phyloP scores from a whole-genome alignment of 92 coral and sea anemone genomes.

The Porites rus region DNA sequence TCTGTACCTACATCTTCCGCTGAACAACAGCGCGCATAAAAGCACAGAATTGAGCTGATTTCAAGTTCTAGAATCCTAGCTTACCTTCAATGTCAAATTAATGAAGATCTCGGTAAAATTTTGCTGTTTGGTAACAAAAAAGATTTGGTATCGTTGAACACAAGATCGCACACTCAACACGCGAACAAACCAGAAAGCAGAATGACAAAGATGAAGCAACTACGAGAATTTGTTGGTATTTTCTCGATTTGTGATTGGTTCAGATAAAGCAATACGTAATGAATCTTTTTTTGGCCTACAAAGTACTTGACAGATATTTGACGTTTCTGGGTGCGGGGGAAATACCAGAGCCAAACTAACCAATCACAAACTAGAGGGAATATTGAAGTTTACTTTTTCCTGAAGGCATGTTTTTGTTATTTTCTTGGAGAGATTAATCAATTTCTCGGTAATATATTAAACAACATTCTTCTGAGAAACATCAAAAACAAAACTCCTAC shows the following conservation, averaged over 20 bases:
- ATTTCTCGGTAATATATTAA: background rate
- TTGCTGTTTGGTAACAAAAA: background rate
- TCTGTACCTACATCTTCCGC: background rate
- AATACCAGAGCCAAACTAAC: background rate
- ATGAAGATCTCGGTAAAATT: background rate
- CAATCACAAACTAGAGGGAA: constrained; percentile 1
- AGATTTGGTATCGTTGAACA: background rate
- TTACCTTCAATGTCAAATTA: background rate
- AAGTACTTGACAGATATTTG: background rate
- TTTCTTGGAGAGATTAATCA: background rate
- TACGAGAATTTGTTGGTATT: background rate
- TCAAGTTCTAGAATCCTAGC: background rate
- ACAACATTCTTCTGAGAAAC: background rate
- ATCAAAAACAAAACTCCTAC: background rate
- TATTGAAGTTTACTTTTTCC: background rate
- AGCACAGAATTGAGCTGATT: background rate
- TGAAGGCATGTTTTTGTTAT: background rate
- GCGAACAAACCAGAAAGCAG: background rate
- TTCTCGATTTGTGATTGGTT: constrained; percentile 18
- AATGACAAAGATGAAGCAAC: background rate
- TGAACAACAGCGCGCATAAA: background rate
- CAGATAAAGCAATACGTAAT: background rate
- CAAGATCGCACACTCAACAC: background rate
- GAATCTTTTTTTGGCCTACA: too few relatives aligned
- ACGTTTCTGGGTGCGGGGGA: constrained; percentile 47